Conservation (phyloP, 2,113 vertebrate species). For the Haliaeetus leucogaster region DNA sequence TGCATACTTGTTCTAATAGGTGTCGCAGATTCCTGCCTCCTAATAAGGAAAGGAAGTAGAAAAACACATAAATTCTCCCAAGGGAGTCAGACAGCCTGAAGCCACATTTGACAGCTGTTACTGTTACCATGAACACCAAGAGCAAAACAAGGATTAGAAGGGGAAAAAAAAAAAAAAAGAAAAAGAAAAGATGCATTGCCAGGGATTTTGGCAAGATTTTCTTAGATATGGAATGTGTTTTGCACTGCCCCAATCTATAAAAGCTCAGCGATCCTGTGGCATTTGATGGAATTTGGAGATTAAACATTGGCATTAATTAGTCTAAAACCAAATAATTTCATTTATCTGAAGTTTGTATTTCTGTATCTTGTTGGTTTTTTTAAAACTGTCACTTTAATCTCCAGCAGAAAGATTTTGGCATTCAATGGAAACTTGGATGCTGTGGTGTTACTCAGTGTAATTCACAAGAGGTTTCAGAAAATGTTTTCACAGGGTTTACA, state of each 20-base stretch:
- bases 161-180: accelerated
- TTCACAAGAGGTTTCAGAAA: neutral
- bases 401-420: neutral
- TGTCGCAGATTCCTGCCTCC: constrained; percentile 80
- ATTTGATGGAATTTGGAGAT: constrained; percentile 54
- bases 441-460: neutral
- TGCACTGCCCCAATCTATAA: constrained; percentile 30
- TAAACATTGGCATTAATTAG: constrained; percentile 60
- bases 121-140: constrained; percentile 74
- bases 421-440: neutral
- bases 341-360: neutral
- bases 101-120: constrained; percentile 72
- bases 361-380: neutral
- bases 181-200: neutral
- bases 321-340: neutral
- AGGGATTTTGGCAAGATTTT: constrained; percentile 64
- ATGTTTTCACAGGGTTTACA: neutral
- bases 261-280: constrained; percentile 3
- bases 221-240: constrained; percentile 60
- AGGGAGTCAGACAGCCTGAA: constrained; percentile 79
- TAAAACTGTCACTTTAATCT: neutral
- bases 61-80: constrained; percentile 83
- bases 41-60: constrained; percentile 85
- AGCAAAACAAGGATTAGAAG: constrained; percentile 69
- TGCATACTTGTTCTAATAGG: constrained; percentile 82